Base-by-base conservation (phyloP, 2,888 invertebrate species). In the Euproctis similis region DNA sequence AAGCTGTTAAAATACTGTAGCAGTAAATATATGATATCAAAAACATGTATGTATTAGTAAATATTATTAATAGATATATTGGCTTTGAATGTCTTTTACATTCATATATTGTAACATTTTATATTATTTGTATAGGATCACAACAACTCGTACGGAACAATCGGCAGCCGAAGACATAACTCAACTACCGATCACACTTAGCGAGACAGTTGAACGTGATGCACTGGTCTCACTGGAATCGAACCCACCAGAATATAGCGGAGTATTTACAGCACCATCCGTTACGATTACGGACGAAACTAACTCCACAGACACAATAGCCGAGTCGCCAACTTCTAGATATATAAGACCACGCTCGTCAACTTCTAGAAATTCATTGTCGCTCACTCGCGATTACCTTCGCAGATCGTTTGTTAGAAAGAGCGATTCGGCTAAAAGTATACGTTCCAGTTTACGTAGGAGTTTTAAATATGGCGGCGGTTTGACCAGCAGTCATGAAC, bases 401-500 rank as follows among this genome's bases (percentile, higher is more conserved):
- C 53, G 82, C 0, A 50, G 82, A 0, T 82, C 82, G 0, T 82
- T 81, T 32, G 75, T 81, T 0, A 47, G 80, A 2, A 80, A 78
- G 37, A 77, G 73, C 33, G 81, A 80, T 28, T 77, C 81, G 0
- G 77, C 70, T 0, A 80, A 80, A 19, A 74, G 66, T n/a, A 72
- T 84, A 11, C 50, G 82, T 0, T 81, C 80, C 8, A 76, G 82
- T 47, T 52, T 82, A 12, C 61, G 82, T 2, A 56, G 82, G 22
- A 77, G 77, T 46, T 78, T 82, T 40, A 68, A 71, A 34, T 74
- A 85, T 47, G 62, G 88, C 57, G 62, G 73, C 57, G 57, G 53
- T 1, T 34, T 80, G 31, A 75, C 77, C 0, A 76, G 71, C 2
- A 89, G 89, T 45, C 86, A 87, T 24, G 89, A 89, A 47, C 86